A percentile compares a stretch with the other conserved stretches of the same genome.
These are phyloP conservation scores for Nibea albiflora DNA, from an alignment of 2,113 vertebrate species.

Conservation along the genomic window DNA sequence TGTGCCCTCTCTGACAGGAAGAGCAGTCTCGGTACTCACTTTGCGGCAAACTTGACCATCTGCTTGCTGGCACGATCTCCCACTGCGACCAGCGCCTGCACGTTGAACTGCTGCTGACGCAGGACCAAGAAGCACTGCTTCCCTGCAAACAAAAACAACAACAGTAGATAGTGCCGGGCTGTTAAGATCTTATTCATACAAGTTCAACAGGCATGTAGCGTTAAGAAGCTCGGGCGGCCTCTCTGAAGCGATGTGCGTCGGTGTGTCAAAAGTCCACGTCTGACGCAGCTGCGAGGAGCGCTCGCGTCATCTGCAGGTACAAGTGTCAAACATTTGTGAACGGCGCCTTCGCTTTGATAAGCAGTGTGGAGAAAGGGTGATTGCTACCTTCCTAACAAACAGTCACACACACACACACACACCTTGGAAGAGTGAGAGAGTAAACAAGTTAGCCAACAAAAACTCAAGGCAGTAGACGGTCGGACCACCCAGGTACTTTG, in stretches of 20 bases:
- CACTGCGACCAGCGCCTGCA: conserved; percentile 97
- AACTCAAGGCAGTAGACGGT: conserved; percentile 49
- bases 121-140: conserved; percentile 98
- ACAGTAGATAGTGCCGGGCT: conserved; percentile 69
- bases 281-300: conserved; percentile 17
- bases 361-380: conserved; percentile 53
- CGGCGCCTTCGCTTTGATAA: conserved; percentile 63
- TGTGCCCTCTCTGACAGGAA: conserved; percentile 91
- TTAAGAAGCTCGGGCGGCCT: conserved; percentile 10
- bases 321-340: conserved; percentile 59
- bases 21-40: conserved; percentile 94
- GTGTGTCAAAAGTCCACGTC: conserved; percentile 12
- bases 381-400: conserved; percentile 69
- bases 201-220: conserved; percentile 26
- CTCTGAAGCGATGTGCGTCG: conserved; percentile 21
- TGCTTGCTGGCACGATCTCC: conserved; percentile 99
- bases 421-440: conserved; percentile 62
- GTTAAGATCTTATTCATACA: conserved; percentile 28
- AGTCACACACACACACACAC: conserved; percentile 45
- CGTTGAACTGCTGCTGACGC: conserved; percentile 98
- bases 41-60: conserved; percentile 99
- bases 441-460: conserved; percentile 62
- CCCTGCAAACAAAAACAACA: conserved; percentile 85
- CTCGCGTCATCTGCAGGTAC: conserved; percentile 43
- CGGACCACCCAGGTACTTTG: conserved; percentile 78